These are phyloP conservation scores for Tinamus major DNA, from an alignment of 2,797 vertebrate genomes.

Conservation along the genomic window DNA sequence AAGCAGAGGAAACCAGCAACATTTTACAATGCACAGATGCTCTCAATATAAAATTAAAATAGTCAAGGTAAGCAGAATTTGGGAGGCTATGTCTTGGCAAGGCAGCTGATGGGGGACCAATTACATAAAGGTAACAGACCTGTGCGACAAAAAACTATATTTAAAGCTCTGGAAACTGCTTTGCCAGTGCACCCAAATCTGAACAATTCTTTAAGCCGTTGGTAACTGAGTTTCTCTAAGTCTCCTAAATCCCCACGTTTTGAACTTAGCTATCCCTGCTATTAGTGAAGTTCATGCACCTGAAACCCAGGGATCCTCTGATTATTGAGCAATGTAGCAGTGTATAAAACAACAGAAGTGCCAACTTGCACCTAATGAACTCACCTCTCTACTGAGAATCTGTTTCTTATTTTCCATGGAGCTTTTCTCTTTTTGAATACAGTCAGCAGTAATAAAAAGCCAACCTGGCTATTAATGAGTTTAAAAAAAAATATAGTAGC, in stretches of 20 bases:
- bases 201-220: background rate
- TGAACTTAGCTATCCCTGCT: background rate
- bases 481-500: background rate
- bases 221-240: background rate
- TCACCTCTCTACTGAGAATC: background rate
- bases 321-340: background rate
- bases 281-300: background rate
- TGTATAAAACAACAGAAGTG: background rate
- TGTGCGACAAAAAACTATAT: slow-evolving; percentile 25
- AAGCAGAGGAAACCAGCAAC: background rate
- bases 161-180: background rate
- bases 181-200: background rate
- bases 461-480: background rate
- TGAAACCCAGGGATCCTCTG: background rate
- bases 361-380: background rate
- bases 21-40: background rate
- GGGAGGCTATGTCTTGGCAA: background rate
- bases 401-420: background rate
- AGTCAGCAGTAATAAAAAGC: background rate
- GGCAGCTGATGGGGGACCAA: background rate
- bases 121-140: slow-evolving; percentile 37
- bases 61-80: background rate
- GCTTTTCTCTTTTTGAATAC: background rate
- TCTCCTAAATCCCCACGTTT: background rate
- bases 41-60: background rate